Conservation (phyloP, 2,797 vertebrate genomes). For the Gymnopithys bicolor region DNA sequence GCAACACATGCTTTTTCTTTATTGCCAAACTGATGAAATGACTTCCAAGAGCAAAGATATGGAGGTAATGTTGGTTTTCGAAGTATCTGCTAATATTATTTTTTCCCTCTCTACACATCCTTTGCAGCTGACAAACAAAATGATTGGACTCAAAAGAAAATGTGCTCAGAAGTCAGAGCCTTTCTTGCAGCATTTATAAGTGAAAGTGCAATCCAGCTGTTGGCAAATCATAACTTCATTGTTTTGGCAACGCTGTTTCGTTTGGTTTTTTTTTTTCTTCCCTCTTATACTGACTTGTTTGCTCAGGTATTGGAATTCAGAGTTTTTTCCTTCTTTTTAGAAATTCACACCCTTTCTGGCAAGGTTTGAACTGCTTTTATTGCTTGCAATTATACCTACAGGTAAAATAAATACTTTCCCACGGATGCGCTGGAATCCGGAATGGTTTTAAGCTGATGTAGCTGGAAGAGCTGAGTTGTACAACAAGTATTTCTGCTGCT, state of each 20-base stretch:
- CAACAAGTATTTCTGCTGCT: constrained; percentile 73
- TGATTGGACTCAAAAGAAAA: not conserved
- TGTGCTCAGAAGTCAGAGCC: constrained; percentile 26
- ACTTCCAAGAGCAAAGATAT: constrained; percentile 3
- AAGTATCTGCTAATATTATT: not conserved
- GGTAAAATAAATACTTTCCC: constrained; percentile 80
- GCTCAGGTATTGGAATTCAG: constrained; percentile 78
- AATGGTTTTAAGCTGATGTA: constrained; percentile 54
- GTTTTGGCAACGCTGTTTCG: constrained; percentile 64
- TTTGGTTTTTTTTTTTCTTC: constrained; percentile 51
- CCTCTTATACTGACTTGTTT: constrained; percentile 74
- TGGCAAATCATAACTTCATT: constrained; percentile 73
- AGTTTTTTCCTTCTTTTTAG: constrained; percentile 75
- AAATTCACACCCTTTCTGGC: constrained; percentile 77
- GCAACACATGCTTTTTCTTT: not conserved
- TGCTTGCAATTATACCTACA: constrained; percentile 77
- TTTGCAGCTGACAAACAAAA: not conserved
- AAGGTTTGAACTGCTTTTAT: constrained; percentile 72
- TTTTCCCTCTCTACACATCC: not conserved
- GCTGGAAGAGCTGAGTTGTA: constrained; percentile 62
- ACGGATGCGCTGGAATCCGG: constrained; percentile 70
- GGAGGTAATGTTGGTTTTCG: not conserved
- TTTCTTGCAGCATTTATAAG: constrained; percentile 45
- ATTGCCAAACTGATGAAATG: not conserved
- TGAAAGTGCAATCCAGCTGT: constrained; percentile 69